Evolutionary conservation across 2,888 invertebrate genomes (phyloP), one percentile per base, ranked within the genome.

Genomic region (Schizotus pectinicornis): DNA sequence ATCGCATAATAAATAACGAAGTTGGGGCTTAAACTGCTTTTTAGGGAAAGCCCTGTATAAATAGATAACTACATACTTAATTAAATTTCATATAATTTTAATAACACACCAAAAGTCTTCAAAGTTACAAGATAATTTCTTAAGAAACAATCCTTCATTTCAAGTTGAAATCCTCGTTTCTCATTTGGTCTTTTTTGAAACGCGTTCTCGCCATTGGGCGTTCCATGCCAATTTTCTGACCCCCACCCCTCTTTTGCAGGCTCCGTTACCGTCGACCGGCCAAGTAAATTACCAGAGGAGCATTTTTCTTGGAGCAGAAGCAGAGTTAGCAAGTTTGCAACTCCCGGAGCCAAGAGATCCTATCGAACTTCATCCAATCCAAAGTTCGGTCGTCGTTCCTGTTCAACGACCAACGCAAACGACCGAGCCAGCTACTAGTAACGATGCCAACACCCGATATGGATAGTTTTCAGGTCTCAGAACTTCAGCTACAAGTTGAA

Each of bases 291-390:
- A 53, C 53, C 11, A 37, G 36, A 51, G 36, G 33, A 51, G 32
- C 7, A 53, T 43, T 53, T 53, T 53, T 53, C 45, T 45, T 45
- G 42, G 30, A 9, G 36, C 11, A 37, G 45, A 13, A 33, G 53
- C 56, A n/a, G 56, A 56, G 50, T 54, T 53, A 37, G 53, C 53
- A 58, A 58, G 58, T 59, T 54, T 45, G 35, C 9, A 59, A 55
- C 59, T 59, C 36, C 45, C 37, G 46, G 46, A 59, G 59, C 46
- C 45, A 54, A 50, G 54, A 59, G 59, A 59, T 54, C 30, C 49
- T 58, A 58, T 58, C 58, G 38, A 39, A 43, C 14, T 37, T 52
- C 52, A 52, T 52, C 43, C 52, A 52, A 36, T 36, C 36, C 31
- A 43, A 31, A 35, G 36, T 33, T 47, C 37, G 3, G 6, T 33